Evolutionary conservation across 2,113 vertebrate species (phyloP).

Genomic region (Actenoides lindsayi): DNA sequence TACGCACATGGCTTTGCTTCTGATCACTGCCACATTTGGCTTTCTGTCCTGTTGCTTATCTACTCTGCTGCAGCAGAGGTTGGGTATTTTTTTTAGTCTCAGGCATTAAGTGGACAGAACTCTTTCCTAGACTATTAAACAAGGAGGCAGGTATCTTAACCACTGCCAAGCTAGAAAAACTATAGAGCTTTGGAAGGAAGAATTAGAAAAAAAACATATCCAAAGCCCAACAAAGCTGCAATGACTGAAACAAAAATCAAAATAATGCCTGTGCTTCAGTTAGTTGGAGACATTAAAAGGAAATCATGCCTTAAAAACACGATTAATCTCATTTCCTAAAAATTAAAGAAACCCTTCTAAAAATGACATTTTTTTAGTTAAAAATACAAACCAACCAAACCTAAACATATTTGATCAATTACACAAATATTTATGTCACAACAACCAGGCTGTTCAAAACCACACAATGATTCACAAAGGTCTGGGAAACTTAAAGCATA

Average conservation of each 20-base stretch:
- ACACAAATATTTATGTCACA: slow-evolving; percentile 60
- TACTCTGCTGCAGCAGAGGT: not conserved
- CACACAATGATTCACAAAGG: slow-evolving; percentile 69
- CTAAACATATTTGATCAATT: slow-evolving; percentile 65
- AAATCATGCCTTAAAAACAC: slow-evolving; percentile 8
- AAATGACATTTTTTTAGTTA: not conserved
- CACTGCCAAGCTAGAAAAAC: not conserved
- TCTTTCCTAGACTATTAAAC: not conserved
- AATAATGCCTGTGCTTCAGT: slow-evolving; percentile 22
- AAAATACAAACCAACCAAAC: slow-evolving; percentile 47
- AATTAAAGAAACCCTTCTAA: slow-evolving; percentile 39
- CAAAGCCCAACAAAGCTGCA: not conserved
- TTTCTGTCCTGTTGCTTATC: not conserved
- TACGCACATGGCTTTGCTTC: not conserved
- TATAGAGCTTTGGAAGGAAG: not conserved
- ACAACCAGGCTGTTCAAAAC: slow-evolving; percentile 59
- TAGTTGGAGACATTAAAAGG: slow-evolving; percentile 37
- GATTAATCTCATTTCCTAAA: slow-evolving; percentile 65
- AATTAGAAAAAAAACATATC: not conserved
- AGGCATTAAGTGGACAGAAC: not conserved
- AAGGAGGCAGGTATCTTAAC: slow-evolving; percentile 17
- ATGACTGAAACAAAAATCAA: not conserved
- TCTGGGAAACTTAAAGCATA: slow-evolving; percentile 52
- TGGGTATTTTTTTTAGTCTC: not conserved
- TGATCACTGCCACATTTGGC: not conserved